Percentiles rank a stretch among this genome's conserved stretches.
phyloP scores from a whole-genome alignment of 2,888 invertebrate species.

The Sympetrum striolatum region DNA sequence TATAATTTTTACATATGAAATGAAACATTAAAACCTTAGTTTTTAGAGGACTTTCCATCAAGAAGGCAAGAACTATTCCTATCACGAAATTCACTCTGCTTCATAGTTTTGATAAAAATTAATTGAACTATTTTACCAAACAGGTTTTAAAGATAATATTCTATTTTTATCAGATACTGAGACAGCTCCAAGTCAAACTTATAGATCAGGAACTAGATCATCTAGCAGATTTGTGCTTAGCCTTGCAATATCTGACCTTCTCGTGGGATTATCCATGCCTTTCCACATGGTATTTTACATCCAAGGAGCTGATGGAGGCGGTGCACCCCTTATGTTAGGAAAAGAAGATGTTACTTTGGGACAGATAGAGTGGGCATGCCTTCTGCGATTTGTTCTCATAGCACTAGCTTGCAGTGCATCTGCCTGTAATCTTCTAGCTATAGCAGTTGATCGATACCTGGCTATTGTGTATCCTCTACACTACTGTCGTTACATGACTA shows the following conservation, averaged over 20 bases:
- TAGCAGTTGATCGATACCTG: constrained; percentile 79
- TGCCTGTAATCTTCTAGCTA: constrained; percentile 78
- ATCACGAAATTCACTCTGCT: not conserved
- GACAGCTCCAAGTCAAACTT: not conserved
- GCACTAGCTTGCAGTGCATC: constrained; percentile 80
- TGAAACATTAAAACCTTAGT: no score
- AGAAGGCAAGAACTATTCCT: no score
- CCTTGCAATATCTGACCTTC: constrained; percentile 78
- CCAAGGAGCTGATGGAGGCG: constrained; percentile 11
- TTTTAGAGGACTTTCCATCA: no score
- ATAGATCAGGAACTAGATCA: not conserved
- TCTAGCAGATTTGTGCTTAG: constrained; percentile 82
- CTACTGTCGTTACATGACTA: constrained; percentile 74
- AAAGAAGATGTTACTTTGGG: constrained; percentile 66
- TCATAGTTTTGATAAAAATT: no score
- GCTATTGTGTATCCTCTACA: constrained; percentile 81
- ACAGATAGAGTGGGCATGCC: constrained; percentile 68
- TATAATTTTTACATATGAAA: no score
- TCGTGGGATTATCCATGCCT: constrained; percentile 78
- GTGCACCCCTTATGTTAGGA: not conserved
- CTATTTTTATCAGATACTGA: not conserved
- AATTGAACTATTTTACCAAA: not conserved
- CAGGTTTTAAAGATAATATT: not conserved
- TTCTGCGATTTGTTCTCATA: constrained; percentile 76
- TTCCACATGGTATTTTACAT: constrained; percentile 78